Base-by-base conservation (phyloP, 1,140 invertebrate genomes). In the Dysdera silvatica region DNA sequence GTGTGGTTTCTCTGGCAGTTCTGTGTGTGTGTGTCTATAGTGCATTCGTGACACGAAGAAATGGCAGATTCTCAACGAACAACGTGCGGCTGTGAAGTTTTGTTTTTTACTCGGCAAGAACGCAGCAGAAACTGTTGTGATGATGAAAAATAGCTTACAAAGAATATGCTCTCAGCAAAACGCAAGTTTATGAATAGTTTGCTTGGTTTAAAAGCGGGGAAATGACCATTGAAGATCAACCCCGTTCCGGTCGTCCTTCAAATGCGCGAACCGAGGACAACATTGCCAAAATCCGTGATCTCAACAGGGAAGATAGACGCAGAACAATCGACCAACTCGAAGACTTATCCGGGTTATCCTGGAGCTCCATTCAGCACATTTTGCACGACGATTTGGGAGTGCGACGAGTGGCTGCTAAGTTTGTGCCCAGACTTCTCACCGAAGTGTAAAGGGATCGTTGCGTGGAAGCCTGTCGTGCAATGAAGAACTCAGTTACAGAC, bases 131-230 rank as follows among this genome's bases (percentile, higher is more conserved):
- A 31, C 49, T 35, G 28, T 31, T 52, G 7, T 31, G 49, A 52
- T 52, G 6, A 52, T 52, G 33, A 6, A 52, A 52, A 52, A n/a
- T 16, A 32, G 49, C 49, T 52, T 52, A 52, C 49, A 52, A 52
- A 35, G n/a, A 23, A 52, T 26, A 52, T 35, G 7, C 33, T 52
- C 5, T 35, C 18, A 52, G 33, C 28, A 52, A 52, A 52, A 52
- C n/a, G 6, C 7, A 32, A 35, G 7, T 52, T n/a, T 35, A 24
- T 23, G 49, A 52, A 23, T 31, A 23, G 49, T 52, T 52, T 52
- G 18, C 49, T 52, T 18, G 20, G 28, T 35, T 52, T 23, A 52
- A 52, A 52, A 52, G 20, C 6, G 28, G 49, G 33, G 33, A 24
- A 24, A 8, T 32, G 7, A 18, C n/a, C 23, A 52, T 24, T 31